Percentiles rank a stretch among this genome's conserved stretches.
Conservation (phyloP, 2,888 invertebrate genomes). For the Atrina japonica region DNA sequence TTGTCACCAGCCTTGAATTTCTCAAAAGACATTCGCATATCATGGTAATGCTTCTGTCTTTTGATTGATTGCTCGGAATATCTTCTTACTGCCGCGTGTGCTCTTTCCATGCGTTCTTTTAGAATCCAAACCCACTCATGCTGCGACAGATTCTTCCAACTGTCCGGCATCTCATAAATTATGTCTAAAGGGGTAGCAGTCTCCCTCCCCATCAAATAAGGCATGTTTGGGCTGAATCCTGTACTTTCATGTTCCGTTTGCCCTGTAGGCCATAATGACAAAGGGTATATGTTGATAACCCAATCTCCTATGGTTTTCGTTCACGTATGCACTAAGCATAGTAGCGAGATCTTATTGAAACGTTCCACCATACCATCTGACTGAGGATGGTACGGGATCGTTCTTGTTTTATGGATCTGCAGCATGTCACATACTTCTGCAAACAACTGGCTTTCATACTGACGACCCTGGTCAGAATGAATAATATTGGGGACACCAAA, state of each 20-base stretch:
- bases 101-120: slow-evolving; percentile 16
- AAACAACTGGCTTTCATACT: slow-evolving; percentile 23
- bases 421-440: slow-evolving; percentile 39
- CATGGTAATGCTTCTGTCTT: slow-evolving; percentile 35
- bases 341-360: slow-evolving; percentile 31
- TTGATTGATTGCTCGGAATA: slow-evolving; percentile 21
- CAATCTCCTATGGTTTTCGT: slow-evolving; percentile 30
- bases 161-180: slow-evolving; percentile 42
- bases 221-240: slow-evolving; percentile 44
- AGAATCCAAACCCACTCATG: slow-evolving; percentile 23
- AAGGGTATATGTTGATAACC: slow-evolving; percentile 35
- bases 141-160: background rate
- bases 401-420: slow-evolving; percentile 44
- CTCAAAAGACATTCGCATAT: slow-evolving; percentile 32
- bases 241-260: slow-evolving; percentile 45
- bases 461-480: slow-evolving; percentile 8
- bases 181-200: slow-evolving; percentile 44
- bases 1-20: slow-evolving; percentile 21
- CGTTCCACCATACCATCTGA: slow-evolving; percentile 33
- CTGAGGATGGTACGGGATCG: slow-evolving; percentile 41
- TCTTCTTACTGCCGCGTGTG: slow-evolving; percentile 21
- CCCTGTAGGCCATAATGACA: slow-evolving; percentile 49
- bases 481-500: slow-evolving; percentile 4
- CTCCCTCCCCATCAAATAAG: slow-evolving; percentile 49
- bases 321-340: slow-evolving; percentile 46